phyloP scores from a whole-genome alignment of 2,113 vertebrate species.

The Athene noctua region DNA sequence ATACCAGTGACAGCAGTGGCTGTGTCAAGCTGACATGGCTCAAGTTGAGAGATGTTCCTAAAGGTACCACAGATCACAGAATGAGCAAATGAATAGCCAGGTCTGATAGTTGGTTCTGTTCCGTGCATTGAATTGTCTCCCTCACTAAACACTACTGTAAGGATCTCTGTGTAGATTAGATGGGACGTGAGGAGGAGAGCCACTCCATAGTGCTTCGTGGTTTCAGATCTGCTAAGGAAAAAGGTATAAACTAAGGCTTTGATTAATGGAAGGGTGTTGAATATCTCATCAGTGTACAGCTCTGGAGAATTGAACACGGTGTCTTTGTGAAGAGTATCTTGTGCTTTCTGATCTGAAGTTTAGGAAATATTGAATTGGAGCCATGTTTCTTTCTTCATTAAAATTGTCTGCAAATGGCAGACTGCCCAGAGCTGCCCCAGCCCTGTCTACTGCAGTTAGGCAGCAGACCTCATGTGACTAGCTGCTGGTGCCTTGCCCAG shows the following conservation, averaged over 20 bases:
- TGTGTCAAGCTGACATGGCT: neutral
- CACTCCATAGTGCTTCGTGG: neutral
- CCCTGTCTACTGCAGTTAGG: neutral
- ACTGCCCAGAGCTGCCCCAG: slow-evolving; percentile 22
- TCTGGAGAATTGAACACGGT: neutral
- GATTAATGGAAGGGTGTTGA: neutral
- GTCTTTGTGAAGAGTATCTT: neutral
- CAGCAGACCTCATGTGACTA: slow-evolving; percentile 21
- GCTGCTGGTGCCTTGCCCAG: slow-evolving; percentile 31
- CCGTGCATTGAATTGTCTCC: neutral
- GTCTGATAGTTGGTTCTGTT: neutral
- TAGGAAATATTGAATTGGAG: neutral
- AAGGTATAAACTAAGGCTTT: neutral
- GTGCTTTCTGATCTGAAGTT: slow-evolving; percentile 3
- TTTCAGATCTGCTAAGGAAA: neutral
- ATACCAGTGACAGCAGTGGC: neutral
- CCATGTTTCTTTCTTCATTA: slow-evolving; percentile 6
- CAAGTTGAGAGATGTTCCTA: neutral
- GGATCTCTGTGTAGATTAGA: neutral
- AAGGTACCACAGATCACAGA: neutral
- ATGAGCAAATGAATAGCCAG: neutral
- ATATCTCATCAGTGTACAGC: neutral
- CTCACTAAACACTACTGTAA: neutral
- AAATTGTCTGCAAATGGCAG: neutral
- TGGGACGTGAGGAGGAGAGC: neutral